phyloP scores from a whole-genome alignment of 2,797 vertebrate genomes.

The Crypturellus tataupa region DNA sequence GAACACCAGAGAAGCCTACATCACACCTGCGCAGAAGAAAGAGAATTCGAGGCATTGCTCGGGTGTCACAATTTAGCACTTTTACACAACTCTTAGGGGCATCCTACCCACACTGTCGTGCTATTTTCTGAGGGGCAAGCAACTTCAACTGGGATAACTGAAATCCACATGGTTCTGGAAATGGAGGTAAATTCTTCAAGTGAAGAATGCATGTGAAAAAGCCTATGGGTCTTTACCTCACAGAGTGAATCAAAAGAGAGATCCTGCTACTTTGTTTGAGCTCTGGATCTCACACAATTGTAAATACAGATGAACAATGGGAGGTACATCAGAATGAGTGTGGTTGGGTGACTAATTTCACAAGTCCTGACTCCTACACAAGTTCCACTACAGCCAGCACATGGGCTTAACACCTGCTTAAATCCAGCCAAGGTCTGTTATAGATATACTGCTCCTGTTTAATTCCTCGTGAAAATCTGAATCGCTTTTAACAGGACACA shows the following conservation, averaged over 20 bases:
- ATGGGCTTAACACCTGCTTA: not conserved
- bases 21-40: slow-evolving; percentile 73
- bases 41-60: fast-evolving
- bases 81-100: not conserved
- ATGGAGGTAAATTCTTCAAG: not conserved
- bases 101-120: not conserved
- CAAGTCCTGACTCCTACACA: not conserved
- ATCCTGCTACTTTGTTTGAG: not conserved
- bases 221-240: not conserved
- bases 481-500: not conserved
- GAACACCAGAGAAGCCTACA: slow-evolving; percentile 77
- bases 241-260: not conserved
- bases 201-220: fast-evolving
- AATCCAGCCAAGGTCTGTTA: not conserved
- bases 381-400: not conserved
- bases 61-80: not conserved
- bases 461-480: not conserved
- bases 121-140: not conserved
- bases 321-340: not conserved
- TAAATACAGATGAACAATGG: not conserved
- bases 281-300: not conserved
- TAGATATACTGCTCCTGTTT: fast-evolving
- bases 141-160: not conserved
- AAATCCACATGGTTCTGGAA: fast-evolving
- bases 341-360: not conserved